Conservation (phyloP, 1,140 invertebrate genomes). For the Chironomus tepperi region DNA sequence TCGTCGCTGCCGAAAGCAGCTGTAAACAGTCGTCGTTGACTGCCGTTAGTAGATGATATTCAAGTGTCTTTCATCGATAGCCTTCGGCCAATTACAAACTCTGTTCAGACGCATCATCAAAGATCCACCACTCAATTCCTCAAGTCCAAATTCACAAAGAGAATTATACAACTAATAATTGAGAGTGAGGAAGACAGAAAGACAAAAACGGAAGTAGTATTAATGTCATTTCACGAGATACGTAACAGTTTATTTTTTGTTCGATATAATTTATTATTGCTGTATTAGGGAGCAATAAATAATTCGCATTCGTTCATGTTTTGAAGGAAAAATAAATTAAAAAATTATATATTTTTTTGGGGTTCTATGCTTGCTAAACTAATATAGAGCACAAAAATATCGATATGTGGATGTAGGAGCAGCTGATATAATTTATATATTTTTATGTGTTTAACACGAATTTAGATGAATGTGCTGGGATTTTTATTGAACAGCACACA, state of each 20-base stretch:
- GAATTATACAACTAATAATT: not conserved
- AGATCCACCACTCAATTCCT: no score
- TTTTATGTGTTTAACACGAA: not conserved
- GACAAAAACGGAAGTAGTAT: slow-evolving; percentile 15
- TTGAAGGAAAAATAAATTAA: slow-evolving; percentile 3
- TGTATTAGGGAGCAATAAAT: slow-evolving; percentile 17
- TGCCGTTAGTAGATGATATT: no score
- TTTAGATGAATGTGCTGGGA: slow-evolving; percentile 3
- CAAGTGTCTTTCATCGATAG: no score
- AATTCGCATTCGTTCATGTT: not conserved
- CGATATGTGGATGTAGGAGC: not conserved
- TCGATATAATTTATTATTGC: not conserved
- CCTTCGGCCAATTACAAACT: no score
- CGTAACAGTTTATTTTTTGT: not conserved
- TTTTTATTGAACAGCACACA: not conserved
- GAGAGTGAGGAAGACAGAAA: not conserved
- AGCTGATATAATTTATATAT: slow-evolving; percentile 9
- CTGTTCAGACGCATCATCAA: no score
- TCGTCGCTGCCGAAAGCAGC: no score
- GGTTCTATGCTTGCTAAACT: not conserved
- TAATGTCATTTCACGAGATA: slow-evolving; percentile 18
- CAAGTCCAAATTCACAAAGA: no score
- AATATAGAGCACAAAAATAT: not conserved
- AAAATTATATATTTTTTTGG: slow-evolving; percentile 15
- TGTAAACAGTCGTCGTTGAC: no score